Conservation (phyloP, 1,140 invertebrate species). For the Monochamus saltuarius region DNA sequence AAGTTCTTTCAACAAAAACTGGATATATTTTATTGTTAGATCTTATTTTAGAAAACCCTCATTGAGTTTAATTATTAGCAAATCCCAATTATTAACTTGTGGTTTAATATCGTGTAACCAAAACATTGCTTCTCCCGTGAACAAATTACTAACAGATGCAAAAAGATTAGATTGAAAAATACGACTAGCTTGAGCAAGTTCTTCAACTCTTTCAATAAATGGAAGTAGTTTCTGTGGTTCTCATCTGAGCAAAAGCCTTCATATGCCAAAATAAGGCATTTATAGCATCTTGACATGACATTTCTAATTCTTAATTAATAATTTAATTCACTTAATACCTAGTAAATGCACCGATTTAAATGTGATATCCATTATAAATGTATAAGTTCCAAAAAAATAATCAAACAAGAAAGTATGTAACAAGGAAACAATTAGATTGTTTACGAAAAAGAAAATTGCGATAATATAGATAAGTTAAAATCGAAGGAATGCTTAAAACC, state of each 20-base stretch:
- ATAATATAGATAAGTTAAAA: no score
- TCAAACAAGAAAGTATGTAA: no score
- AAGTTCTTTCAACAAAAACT: no score
- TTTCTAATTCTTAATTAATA: background rate
- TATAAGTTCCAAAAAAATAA: no score
- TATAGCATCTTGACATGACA: background rate
- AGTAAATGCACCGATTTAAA: slow-evolving; percentile 1
- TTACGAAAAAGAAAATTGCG: no score
- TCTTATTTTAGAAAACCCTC: slow-evolving; percentile 43
- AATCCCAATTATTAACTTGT: slow-evolving; percentile 32
- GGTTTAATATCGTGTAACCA: slow-evolving; percentile 36
- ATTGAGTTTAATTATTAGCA: slow-evolving; percentile 26
- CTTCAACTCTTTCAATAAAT: slow-evolving; percentile 18
- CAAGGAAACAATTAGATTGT: no score
- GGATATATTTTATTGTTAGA: no score
- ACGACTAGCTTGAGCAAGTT: no score
- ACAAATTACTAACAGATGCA: slow-evolving; percentile 37
- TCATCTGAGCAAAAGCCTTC: slow-evolving; percentile 1
- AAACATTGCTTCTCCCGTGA: slow-evolving; percentile 40
- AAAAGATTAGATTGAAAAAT: slow-evolving; percentile 3
- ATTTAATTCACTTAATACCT: background rate
- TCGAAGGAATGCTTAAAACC: no score
- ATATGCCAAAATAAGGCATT: background rate
- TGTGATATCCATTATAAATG: background rate
- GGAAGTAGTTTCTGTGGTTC: slow-evolving; percentile 7